A percentile compares a stretch with the other conserved stretches of the same genome.
Evolutionary conservation across 1,140 invertebrate genomes (phyloP).

Genomic region (Trachymyrmex cornetzi): DNA sequence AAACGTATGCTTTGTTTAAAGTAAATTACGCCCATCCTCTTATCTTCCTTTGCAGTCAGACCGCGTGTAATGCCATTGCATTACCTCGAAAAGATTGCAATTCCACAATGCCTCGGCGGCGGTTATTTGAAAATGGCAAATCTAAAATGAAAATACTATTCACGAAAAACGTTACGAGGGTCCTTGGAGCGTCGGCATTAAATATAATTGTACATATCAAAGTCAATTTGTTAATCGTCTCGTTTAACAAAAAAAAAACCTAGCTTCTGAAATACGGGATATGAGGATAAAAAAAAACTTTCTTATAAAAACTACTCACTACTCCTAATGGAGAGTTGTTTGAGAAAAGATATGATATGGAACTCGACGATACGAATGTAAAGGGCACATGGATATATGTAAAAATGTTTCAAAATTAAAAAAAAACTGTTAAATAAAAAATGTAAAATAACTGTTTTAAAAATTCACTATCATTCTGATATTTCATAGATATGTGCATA

Average conservation of each 20-base stretch:
- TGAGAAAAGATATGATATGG: not conserved
- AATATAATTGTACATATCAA: not conserved
- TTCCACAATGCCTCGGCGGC: slow-evolving; percentile 21
- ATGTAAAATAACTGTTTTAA: not conserved
- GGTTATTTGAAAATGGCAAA: slow-evolving; percentile 55
- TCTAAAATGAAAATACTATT: slow-evolving; percentile 26
- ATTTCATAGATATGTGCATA: slow-evolving; percentile 8
- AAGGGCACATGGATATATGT: not conserved
- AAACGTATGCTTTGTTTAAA: slow-evolving; percentile 62
- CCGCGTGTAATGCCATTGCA: slow-evolving; percentile 46
- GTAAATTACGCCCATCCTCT: slow-evolving; percentile 58
- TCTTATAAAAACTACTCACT: not conserved
- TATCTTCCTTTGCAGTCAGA: slow-evolving; percentile 61
- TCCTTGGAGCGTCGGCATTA: not conserved
- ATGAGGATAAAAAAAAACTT: not conserved
- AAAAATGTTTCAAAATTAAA: slow-evolving; percentile 1
- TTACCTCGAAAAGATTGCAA: slow-evolving; percentile 56
- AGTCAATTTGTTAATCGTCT: slow-evolving; percentile 15
- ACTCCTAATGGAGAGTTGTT: not conserved
- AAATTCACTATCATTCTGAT: not conserved
- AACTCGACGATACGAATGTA: not conserved
- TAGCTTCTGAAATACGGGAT: not conserved
- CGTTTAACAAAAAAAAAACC: not conserved
- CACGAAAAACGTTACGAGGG: not conserved
- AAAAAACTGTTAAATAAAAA: not conserved